Base-by-base conservation (phyloP, 92 coral and sea anemone species). In the Palythoa caribaeorum region DNA sequence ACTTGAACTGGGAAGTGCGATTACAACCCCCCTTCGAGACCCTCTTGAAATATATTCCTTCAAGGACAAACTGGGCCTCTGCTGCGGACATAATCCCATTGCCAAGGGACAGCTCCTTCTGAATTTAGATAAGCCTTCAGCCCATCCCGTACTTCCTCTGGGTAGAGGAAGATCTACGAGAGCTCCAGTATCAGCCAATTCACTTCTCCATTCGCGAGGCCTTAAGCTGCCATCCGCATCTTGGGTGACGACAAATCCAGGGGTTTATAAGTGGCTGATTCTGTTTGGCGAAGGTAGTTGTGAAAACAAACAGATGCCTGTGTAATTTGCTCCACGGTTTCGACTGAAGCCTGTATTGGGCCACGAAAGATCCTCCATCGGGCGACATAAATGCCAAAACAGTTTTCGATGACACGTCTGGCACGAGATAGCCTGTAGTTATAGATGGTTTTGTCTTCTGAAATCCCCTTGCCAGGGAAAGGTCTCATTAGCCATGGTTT, bases 201-300 rank as follows among this genome's bases (percentile, higher is more conserved):
- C 73, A 77, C 79, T 69, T 38, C 87, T 40, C 69, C 20, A 14
- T 60, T 60, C 21, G 20, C 69, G 20, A 60, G 69, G 69, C 69
- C 69, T 60, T 60, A 60, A 60, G 69, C 69, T 60, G 20, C 69
- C 69, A 60, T 60, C 69, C 6, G 28, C 69, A 60, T 60, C 69
- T 14, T 60, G 69, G 69, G 21, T 60, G 69, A 14, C 21, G 20
- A 60, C 21, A 60, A 17, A 60, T 60, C 69, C 69, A 60, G 69
- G 69, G 69, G 62, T 1, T 20, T 60, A 60, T 60, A 60, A 28
- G 69, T 60, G 69, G 19, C 69, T 60, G 69, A 60, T 38, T 89
- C 89, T 62, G 90, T 89, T 73, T 89, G 89, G 53, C 89, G 76
- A 36, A 89, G 72, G 50, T 89, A 89, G 79, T 89, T 89, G 73